Conservation (phyloP, 2,888 invertebrate species). For the Minunthozetes semirufus region DNA sequence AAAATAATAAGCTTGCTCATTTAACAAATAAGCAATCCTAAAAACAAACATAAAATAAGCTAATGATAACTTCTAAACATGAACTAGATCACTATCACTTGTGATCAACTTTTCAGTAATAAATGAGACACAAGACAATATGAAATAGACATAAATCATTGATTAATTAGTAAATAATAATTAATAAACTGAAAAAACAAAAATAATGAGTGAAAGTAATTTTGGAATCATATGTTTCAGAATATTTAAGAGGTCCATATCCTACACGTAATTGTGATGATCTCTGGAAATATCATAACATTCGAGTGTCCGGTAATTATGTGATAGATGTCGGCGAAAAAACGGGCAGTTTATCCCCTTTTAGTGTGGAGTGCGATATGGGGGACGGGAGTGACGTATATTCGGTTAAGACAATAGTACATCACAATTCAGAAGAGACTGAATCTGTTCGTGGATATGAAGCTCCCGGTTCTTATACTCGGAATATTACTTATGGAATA, state of each 20-base stretch:
- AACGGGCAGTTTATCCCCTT: constrained; percentile 38
- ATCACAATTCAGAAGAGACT: constrained; percentile 42
- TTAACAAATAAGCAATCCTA: no score
- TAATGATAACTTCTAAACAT: no score
- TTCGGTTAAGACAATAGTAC: constrained; percentile 43
- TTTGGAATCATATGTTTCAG: background rate
- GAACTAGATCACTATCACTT: no score
- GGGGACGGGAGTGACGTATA: constrained; percentile 39
- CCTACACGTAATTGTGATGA: constrained; percentile 39
- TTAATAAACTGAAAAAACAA: no score
- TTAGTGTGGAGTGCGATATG: constrained; percentile 43
- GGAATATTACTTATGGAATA: constrained; percentile 42
- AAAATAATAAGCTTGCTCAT: no score
- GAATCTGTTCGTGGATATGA: constrained; percentile 42
- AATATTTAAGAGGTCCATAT: background rate
- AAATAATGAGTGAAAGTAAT: background rate
- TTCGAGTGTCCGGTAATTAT: constrained; percentile 40
- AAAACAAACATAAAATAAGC: no score
- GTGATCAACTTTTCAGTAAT: no score
- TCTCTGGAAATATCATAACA: constrained; percentile 40
- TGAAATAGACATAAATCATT: no score
- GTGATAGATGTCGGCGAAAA: constrained; percentile 43
- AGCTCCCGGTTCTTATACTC: constrained; percentile 42
- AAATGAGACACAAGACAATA: no score
- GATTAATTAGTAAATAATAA: background rate